Evolutionary conservation across 2,888 invertebrate species (phyloP).

Genomic region (Acleris laterana): DNA sequence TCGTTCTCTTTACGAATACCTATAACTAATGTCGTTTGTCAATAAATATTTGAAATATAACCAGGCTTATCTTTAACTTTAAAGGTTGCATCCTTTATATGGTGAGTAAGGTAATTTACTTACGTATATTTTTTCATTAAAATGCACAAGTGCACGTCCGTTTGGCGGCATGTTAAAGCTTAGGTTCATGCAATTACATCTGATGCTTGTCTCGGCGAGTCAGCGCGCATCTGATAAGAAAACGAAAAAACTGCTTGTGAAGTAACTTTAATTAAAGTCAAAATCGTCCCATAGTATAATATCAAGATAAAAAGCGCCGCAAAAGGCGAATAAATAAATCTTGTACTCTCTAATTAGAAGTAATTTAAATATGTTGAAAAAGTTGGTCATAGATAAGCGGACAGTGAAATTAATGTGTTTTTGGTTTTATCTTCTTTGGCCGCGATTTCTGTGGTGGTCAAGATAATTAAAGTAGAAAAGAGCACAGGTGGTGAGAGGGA

Average conservation of each 20-base stretch:
- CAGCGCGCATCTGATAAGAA: slow-evolving; percentile 73
- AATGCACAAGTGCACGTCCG: slow-evolving; percentile 47
- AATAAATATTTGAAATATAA: slow-evolving; percentile 8
- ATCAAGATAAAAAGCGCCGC: slow-evolving; percentile 56
- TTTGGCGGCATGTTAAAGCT: slow-evolving; percentile 68
- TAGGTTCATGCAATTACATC: slow-evolving; percentile 71
- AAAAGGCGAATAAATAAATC: slow-evolving; percentile 55
- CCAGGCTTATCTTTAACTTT: slow-evolving; percentile 5
- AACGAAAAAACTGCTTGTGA: slow-evolving; percentile 63
- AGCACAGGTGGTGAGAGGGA: slow-evolving; percentile 59
- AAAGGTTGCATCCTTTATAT: slow-evolving; percentile 16
- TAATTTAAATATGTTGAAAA: slow-evolving; percentile 50
- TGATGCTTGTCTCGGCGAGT: slow-evolving; percentile 68
- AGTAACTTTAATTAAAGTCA: slow-evolving; percentile 75
- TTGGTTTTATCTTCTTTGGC: slow-evolving; percentile 42
- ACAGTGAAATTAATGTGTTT: slow-evolving; percentile 28
- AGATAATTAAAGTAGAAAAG: slow-evolving; percentile 49
- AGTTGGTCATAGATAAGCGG: slow-evolving; percentile 41
- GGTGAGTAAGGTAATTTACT: not conserved
- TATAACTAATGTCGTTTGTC: slow-evolving; percentile 10
- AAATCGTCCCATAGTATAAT: slow-evolving; percentile 45
- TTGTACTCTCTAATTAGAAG: slow-evolving; percentile 58
- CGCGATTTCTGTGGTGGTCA: slow-evolving; percentile 39
- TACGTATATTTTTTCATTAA: slow-evolving; percentile 33
- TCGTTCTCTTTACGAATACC: slow-evolving; percentile 12